Base-by-base conservation (phyloP, 2,113 vertebrate species). In the Silurus asotus region DNA sequence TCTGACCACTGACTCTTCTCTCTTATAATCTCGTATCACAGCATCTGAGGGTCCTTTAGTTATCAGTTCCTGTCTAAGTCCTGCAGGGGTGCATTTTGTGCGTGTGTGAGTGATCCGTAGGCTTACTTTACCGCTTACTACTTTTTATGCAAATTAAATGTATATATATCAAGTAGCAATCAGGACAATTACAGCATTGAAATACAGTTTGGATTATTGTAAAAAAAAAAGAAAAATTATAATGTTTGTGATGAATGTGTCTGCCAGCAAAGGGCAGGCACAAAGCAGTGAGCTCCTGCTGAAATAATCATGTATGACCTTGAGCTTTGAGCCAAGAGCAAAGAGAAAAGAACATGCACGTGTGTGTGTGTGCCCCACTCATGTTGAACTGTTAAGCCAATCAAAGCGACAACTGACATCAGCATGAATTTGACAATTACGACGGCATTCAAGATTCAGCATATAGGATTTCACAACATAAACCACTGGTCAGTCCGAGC, bases 11-110 rank as follows among this genome's bases (percentile, higher is more conserved):
- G 37, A 37, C 74, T 23, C 28, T 6, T 17, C n/a, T 8, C 55
- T 48, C 51, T 84, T 53, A 25, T 59, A 81, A 80, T 83, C 81
- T 37, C 20, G 80, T 88, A 79, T 83, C 70, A 49, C 17, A 8
- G 2, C 64, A 55, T 23, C 28, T 37, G 28, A 51, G 49, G 49
- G 45, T 76, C 37, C 65, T 85, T 49, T 23, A 72, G 48, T 20
- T 5, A n/a, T 75, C 45, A 49, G 48, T 51, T 51, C 72, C 48
- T 51, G 45, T 48, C 19, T 20, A 74, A 49, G 8, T 74, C 70
- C 48, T 20, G 49, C 48, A 72, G 17, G 8, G 69, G 45, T 5
- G 8, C 3, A 10, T 37, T 37, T 37, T 37, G 37, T 37, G 2
- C 37, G 37, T 37, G 37, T 37, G 37, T 37, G 37, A 37, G 2